Conservation (phyloP, 2,888 invertebrate species). For the Eueremaeus valkanovi region DNA sequence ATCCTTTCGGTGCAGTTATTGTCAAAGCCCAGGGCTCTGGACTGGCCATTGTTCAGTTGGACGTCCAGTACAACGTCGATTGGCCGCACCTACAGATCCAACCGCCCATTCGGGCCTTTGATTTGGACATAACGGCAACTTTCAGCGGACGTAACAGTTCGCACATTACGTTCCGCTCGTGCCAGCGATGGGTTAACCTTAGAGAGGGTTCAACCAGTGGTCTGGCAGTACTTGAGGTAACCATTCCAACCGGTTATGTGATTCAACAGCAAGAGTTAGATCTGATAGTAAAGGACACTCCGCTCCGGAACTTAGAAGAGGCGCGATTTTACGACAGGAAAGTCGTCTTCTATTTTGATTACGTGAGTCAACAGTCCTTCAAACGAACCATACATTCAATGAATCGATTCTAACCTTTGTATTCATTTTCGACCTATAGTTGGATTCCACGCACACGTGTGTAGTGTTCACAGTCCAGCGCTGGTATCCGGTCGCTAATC, state of each 20-base stretch:
- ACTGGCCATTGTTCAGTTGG: slow-evolving; percentile 89
- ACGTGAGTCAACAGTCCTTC: slow-evolving; percentile 69
- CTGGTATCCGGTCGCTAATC: slow-evolving; percentile 57
- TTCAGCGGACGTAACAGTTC: slow-evolving; percentile 90
- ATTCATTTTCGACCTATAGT: slow-evolving; percentile 48
- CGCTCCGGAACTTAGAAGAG: slow-evolving; percentile 74
- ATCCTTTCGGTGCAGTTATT: slow-evolving; percentile 90
- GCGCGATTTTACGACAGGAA: slow-evolving; percentile 76
- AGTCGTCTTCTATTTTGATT: slow-evolving; percentile 88
- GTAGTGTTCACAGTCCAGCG: slow-evolving; percentile 54
- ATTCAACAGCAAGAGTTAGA: slow-evolving; percentile 85
- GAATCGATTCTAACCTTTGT: background rate
- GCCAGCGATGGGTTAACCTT: slow-evolving; percentile 43
- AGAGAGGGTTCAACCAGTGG: slow-evolving; percentile 69
- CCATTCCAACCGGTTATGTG: slow-evolving; percentile 84
- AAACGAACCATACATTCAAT: background rate
- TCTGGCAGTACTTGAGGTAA: slow-evolving; percentile 78
- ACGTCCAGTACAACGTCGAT: slow-evolving; percentile 86
- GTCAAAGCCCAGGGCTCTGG: slow-evolving; percentile 88
- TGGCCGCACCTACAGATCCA: slow-evolving; percentile 73
- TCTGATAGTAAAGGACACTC: slow-evolving; percentile 71
- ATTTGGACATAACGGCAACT: slow-evolving; percentile 66
- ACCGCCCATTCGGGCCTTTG: slow-evolving; percentile 77
- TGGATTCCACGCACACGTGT: slow-evolving; percentile 53
- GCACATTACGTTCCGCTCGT: slow-evolving; percentile 52